Conservation (phyloP, 2,888 invertebrate species). For the Athalia rosae region DNA sequence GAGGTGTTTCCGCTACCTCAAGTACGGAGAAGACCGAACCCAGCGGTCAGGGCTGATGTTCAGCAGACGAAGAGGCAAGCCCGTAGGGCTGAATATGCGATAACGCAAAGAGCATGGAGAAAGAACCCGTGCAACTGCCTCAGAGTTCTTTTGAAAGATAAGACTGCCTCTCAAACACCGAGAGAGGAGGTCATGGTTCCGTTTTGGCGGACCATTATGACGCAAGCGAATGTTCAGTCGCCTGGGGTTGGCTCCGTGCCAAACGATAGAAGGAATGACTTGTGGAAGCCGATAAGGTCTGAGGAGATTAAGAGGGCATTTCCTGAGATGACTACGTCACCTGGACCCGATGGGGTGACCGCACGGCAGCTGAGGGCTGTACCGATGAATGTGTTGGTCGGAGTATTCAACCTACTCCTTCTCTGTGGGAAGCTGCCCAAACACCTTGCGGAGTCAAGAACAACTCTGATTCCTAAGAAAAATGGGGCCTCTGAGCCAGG, state of each 20-base stretch:
- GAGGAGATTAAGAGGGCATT: conserved; percentile 44
- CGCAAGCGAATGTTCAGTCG: not conserved
- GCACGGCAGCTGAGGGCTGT: conserved; percentile 38
- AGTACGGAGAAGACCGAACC: not conserved
- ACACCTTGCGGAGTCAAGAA: conserved; percentile 44
- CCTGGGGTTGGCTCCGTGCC: conserved; percentile 22
- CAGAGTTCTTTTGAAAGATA: conserved; percentile 45
- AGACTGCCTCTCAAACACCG: conserved; percentile 1
- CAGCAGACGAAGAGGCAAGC: conserved; percentile 45
- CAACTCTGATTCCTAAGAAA: conserved; percentile 54
- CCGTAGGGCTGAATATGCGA: conserved; percentile 47
- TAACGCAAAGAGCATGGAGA: conserved; percentile 48
- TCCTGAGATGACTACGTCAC: conserved; percentile 35
- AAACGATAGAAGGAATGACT: not conserved
- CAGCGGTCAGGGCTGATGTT: conserved; percentile 21
- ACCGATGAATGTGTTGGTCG: conserved; percentile 39
- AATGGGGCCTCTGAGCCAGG: conserved; percentile 43
- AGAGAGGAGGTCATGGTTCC: conserved; percentile 5
- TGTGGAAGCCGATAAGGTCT: conserved; percentile 40
- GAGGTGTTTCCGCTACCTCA: not conserved
- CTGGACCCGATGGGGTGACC: conserved; percentile 53
- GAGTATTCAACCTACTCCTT: conserved; percentile 52
- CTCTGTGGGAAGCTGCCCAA: conserved; percentile 48
- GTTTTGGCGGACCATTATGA: conserved; percentile 48
- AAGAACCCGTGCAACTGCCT: conserved; percentile 48